Conservation (phyloP, 2,113 vertebrate genomes). For the Benitochromis conjunctus region DNA sequence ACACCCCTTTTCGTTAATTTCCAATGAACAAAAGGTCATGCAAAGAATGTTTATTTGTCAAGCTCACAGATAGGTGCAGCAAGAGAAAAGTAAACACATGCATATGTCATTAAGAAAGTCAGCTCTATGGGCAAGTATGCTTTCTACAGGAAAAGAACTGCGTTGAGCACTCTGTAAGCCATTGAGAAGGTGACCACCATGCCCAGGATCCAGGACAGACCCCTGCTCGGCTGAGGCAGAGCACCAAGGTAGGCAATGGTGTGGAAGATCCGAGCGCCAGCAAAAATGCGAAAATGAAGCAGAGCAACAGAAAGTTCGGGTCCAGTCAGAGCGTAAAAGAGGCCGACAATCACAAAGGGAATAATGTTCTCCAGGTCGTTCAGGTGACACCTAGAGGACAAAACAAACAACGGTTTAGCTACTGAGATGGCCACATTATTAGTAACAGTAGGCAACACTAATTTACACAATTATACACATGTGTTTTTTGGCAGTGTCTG, state of each 20-base stretch:
- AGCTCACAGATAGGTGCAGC: not conserved
- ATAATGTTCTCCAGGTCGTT: constrained; percentile 95
- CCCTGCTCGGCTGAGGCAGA: constrained; percentile 86
- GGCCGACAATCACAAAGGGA: constrained; percentile 83
- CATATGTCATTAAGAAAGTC: not conserved
- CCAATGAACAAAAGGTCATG: not conserved
- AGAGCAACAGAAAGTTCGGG: constrained; percentile 77
- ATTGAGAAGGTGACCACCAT: constrained; percentile 78
- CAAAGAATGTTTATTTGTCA: not conserved
- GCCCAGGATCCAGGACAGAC: constrained; percentile 68
- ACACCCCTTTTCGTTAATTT: not conserved
- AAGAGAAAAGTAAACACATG: not conserved
- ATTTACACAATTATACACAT: not conserved
- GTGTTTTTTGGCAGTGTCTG: not conserved
- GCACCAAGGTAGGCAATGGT: constrained; percentile 76
- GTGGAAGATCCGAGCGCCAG: constrained; percentile 76
- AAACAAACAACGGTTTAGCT: not conserved
- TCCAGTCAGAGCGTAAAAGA: constrained; percentile 82
- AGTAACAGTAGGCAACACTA: not conserved
- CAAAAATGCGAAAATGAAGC: constrained; percentile 86
- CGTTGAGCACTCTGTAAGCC: constrained; percentile 74
- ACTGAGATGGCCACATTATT: not conserved
- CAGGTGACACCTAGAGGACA: constrained; percentile 77
- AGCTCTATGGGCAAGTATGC: not conserved
- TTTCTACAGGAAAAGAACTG: not conserved